Evolutionary conservation across 2,888 invertebrate genomes (phyloP).

Genomic region (Oscheius sp.): DNA sequence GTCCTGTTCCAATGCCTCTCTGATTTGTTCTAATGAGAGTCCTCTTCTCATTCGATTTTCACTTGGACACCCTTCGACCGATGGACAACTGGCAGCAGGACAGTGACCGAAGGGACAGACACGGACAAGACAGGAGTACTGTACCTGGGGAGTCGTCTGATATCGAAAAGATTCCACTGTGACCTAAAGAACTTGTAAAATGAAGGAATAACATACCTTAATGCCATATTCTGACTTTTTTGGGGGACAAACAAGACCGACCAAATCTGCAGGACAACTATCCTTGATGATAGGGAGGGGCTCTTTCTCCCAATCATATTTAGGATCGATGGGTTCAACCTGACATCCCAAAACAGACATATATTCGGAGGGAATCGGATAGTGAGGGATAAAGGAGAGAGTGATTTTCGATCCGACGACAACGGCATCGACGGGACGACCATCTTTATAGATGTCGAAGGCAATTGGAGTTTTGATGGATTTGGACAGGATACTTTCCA

Average conservation of each 20-base stretch:
- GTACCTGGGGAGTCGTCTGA: conserved; percentile 69
- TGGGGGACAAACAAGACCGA: conserved; percentile 70
- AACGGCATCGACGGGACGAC: conserved; percentile 68
- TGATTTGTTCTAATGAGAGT: conserved; percentile 48
- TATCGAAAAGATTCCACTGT: conserved; percentile 70
- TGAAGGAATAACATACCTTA: too few relatives aligned
- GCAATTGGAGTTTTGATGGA: conserved; percentile 52
- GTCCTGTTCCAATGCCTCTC: conserved; percentile 60
- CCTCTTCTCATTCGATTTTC: conserved; percentile 40
- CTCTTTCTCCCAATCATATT: conserved; percentile 70
- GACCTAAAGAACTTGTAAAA: conserved; percentile 44
- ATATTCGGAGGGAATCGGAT: conserved; percentile 65
- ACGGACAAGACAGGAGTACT: conserved; percentile 69
- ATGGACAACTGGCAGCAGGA: conserved; percentile 58
- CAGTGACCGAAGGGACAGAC: conserved; percentile 69
- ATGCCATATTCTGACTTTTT: conserved; percentile 67
- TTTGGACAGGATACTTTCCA: neutral
- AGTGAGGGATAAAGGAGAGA: conserved; percentile 67
- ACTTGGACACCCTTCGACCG: conserved; percentile 66
- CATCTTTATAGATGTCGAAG: conserved; percentile 70
- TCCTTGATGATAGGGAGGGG: conserved; percentile 67
- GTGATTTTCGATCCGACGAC: conserved; percentile 70
- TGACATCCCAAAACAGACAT: conserved; percentile 69
- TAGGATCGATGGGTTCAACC: conserved; percentile 67
- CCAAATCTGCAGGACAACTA: conserved; percentile 66